These are phyloP conservation scores for Montipora capitata DNA, from an alignment of 92 coral and sea anemone genomes.

Conservation along the genomic window DNA sequence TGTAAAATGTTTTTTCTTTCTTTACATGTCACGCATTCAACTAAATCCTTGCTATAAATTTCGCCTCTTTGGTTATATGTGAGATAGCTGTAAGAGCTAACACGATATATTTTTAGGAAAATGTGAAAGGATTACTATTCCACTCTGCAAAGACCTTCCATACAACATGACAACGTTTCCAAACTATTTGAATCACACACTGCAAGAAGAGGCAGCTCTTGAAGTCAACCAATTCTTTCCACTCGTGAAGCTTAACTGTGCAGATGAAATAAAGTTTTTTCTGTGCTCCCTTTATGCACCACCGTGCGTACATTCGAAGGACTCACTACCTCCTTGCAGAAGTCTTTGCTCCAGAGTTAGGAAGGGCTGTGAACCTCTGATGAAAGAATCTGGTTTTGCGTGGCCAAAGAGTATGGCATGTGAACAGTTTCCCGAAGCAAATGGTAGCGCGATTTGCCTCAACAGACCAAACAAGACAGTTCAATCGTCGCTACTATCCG, in stretches of 20 bases:
- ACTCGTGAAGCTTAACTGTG: conserved; percentile 35
- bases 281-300: conserved; percentile 69
- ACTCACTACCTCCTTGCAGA: conserved; percentile 31
- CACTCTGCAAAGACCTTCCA: too few species aligned
- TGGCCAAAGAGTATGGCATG: conserved; percentile 66
- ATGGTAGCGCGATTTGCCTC: background rate
- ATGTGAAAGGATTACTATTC: conserved; percentile 34
- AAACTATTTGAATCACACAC: conserved; percentile 24
- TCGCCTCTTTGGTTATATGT: too few species aligned
- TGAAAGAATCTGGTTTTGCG: conserved; percentile 23
- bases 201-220: conserved; percentile 57
- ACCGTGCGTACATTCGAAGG: background rate
- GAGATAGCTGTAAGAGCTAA: too few species aligned
- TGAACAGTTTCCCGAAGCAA: conserved; percentile 11
- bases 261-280: conserved; percentile 38
- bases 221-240: conserved; percentile 62
- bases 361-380: conserved; percentile 30
- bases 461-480: background rate
- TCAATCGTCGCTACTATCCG: background rate
- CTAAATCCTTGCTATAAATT: too few species aligned
- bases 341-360: conserved; percentile 50
- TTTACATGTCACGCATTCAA: too few species aligned
- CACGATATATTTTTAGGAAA: conserved; percentile 25
- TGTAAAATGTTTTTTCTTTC: too few species aligned
- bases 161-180: too few species aligned